These are phyloP conservation scores for Tenthredo scrophulariae DNA, from an alignment of 2,888 invertebrate genomes.

Conservation along the genomic window DNA sequence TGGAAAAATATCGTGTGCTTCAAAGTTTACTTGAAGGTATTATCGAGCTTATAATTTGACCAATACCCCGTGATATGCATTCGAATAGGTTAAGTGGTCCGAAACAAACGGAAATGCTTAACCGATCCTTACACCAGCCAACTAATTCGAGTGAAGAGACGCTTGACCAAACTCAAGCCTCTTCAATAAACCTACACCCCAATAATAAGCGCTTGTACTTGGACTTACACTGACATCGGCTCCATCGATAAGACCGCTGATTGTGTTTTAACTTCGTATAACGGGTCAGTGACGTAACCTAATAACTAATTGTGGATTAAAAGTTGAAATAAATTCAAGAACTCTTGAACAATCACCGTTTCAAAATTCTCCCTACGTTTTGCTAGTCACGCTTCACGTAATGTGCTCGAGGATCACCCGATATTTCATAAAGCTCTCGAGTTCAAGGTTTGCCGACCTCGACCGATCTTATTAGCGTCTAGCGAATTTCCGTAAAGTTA, in stretches of 20 bases:
- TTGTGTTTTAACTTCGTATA: conserved; percentile 20
- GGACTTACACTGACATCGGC: not conserved
- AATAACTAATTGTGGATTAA: conserved; percentile 22
- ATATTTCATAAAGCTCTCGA: conserved; percentile 1
- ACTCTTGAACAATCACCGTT: not conserved
- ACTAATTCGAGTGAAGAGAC: not conserved
- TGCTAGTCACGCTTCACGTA: not conserved
- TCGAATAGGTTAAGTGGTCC: not conserved
- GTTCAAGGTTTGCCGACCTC: conserved; percentile 24
- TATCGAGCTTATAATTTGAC: not conserved
- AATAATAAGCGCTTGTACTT: not conserved
- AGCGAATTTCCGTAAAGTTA: conserved; percentile 45
- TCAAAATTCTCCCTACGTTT: conserved; percentile 17
- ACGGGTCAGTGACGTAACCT: conserved; percentile 30
- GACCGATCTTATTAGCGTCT: conserved; percentile 40
- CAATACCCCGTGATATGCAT: not conserved
- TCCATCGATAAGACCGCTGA: conserved; percentile 24
- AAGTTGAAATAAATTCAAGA: conserved; percentile 3
- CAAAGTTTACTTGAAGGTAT: not conserved
- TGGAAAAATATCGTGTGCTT: not conserved
- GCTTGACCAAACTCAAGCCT: conserved; percentile 25
- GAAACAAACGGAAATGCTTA: conserved; percentile 24
- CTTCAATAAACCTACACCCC: not conserved
- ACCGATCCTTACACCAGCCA: not conserved
- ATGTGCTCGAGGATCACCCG: conserved; percentile 12